A percentile compares a stretch with the other conserved stretches of the same genome.
Evolutionary conservation across 2,888 invertebrate genomes (phyloP).

Genomic region (Eumerus sabulonum): DNA sequence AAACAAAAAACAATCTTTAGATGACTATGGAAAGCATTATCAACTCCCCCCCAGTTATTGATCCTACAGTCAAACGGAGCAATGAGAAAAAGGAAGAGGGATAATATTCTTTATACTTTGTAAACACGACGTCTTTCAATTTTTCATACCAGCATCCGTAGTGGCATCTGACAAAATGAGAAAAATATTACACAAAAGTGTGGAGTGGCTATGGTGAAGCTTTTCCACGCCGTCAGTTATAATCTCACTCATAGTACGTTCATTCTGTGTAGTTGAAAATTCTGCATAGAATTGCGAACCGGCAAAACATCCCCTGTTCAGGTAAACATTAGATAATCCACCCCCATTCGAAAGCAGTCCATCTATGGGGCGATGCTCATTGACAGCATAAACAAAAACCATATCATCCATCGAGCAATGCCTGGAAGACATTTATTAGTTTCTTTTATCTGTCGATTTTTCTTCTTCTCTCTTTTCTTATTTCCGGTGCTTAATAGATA

Average conservation of each 20-base stretch:
- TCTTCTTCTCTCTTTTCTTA: constrained; percentile 5
- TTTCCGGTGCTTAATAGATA: background rate
- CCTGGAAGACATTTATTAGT: constrained; percentile 54
- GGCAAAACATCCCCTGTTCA: background rate
- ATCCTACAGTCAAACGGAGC: background rate
- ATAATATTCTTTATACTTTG: constrained; percentile 54
- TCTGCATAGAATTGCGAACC: constrained; percentile 47
- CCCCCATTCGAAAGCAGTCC: constrained; percentile 8
- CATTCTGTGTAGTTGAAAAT: constrained; percentile 6
- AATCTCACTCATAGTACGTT: constrained; percentile 35
- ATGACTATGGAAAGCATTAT: background rate
- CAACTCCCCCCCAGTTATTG: constrained; percentile 24
- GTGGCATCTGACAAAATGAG: background rate
- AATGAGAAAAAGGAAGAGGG: background rate
- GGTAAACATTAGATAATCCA: background rate
- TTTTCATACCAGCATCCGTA: constrained; percentile 1
- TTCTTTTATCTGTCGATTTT: constrained; percentile 35
- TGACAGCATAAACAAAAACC: constrained; percentile 15
- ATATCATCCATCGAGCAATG: constrained; percentile 10
- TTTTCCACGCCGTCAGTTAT: constrained; percentile 41
- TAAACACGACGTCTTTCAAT: constrained; percentile 47
- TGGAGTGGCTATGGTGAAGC: background rate
- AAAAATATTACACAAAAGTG: constrained; percentile 5
- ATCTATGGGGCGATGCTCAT: too few relatives aligned
- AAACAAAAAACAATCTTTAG: too few relatives aligned